A percentile compares a stretch with the other conserved stretches of the same genome.
Evolutionary conservation across 2,888 invertebrate species (phyloP).

Genomic region (Latrodectus hesperus): DNA sequence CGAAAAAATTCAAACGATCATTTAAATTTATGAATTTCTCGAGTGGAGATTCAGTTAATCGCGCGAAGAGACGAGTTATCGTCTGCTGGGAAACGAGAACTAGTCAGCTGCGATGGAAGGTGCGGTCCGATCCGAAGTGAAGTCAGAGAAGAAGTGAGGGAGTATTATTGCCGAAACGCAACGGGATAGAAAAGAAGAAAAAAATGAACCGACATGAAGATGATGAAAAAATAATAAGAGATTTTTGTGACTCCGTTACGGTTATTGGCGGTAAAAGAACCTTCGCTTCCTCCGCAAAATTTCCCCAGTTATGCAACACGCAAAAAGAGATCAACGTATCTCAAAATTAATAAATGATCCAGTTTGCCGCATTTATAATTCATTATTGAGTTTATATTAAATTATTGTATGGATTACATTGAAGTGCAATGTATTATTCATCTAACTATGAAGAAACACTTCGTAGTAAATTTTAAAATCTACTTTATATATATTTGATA

Average conservation of each 20-base stretch:
- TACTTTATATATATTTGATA: too few relatives aligned
- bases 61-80: constrained; percentile 12
- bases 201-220: constrained; percentile 37
- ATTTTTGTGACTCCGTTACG: constrained; percentile 17
- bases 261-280: constrained; percentile 11
- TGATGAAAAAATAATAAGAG: constrained; percentile 38
- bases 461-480: too few relatives aligned
- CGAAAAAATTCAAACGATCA: too few relatives aligned
- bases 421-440: too few relatives aligned
- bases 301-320: constrained; percentile 31
- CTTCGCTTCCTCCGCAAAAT: constrained; percentile 19
- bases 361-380: too few relatives aligned
- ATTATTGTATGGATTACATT: too few relatives aligned
- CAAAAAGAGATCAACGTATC: not conserved
- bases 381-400: too few relatives aligned
- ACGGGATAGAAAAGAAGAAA: constrained; percentile 22
- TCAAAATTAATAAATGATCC: not conserved
- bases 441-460: too few relatives aligned
- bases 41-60: not conserved
- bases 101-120: constrained; percentile 30
- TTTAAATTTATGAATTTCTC: not conserved
- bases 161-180: constrained; percentile 52
- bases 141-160: constrained; percentile 56
- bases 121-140: constrained; percentile 35
- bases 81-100: constrained; percentile 21